Base-by-base conservation (phyloP, 2,888 invertebrate genomes). In the Melanostoma mellinum region DNA sequence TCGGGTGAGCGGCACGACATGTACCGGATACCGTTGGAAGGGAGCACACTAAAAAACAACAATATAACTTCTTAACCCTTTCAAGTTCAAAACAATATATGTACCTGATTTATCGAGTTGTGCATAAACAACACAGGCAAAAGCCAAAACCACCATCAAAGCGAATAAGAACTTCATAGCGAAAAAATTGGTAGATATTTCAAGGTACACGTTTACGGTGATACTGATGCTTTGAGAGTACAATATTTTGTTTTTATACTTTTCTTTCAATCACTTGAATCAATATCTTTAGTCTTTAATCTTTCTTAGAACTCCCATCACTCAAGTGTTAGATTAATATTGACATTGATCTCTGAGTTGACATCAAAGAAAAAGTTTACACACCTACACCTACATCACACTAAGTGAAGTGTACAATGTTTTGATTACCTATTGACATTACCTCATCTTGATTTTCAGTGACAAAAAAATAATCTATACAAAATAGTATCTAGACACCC, bases 1-100 rank as follows among this genome's bases (percentile, higher is more conserved):
- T 77, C 0, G 33, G 44, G 32, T 79, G 85, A 2, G 86, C 40
- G 20, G 85, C 85, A 30, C 87, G 87, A 35, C 88, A 88, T 4
- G 86, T 87, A 50, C 88, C 88, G 5, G 84, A 38, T 4, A 86
- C 88, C 50, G 85, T 86, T 8, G 86, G 85, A 33, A 79, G 76
- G 6, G 72, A n/a, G 50, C 88, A 88, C 10, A 84, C 88, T 88
- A 53, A 1, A 67, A 44, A 32, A 20, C 6, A 9, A 33, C 2
- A 35, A 50, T 46, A 35, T 33, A 33, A 56, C 36, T 20, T 30
- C 30, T 44, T 4, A 20, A 46, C 5, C 0, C 3, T 3, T 20
- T 8, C 0, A 10, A 38, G 2, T 10, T 50, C 20, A 35, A 5
- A 3, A 5, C 6, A 20, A 30, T 8, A 50, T 9, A 67, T 63